A percentile compares a stretch with the other conserved stretches of the same genome.
These are phyloP conservation scores for Dendrocincla tyrannina DNA, from an alignment of 2,797 vertebrate genomes.

Conservation along the genomic window DNA sequence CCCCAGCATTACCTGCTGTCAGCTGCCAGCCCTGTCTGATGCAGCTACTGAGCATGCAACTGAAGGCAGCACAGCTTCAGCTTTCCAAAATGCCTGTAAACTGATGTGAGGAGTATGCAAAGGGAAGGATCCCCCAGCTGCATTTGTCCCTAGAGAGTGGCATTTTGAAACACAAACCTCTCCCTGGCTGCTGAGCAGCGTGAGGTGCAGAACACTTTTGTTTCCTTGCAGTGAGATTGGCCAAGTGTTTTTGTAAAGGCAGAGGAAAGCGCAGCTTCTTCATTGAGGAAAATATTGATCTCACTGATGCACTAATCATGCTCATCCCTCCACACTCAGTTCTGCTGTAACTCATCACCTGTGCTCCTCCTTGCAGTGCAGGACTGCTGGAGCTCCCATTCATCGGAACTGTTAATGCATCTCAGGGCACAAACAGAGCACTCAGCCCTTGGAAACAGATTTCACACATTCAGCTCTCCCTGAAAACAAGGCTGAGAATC, in stretches of 20 bases:
- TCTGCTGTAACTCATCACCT: neutral
- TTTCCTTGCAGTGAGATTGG: neutral
- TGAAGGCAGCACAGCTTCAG: neutral
- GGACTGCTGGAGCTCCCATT: neutral
- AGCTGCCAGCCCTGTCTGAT: neutral
- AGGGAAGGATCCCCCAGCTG: neutral
- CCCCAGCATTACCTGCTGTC: neutral
- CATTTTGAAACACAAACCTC: neutral
- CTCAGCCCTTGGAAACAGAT: neutral
- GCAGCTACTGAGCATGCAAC: neutral
- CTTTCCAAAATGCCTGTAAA: neutral
- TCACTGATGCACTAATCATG: neutral
- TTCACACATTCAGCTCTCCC: neutral
- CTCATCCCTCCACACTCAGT: neutral
- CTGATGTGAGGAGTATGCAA: neutral
- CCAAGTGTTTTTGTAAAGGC: neutral
- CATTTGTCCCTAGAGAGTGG: neutral
- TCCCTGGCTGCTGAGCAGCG: neutral
- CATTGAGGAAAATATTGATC: neutral
- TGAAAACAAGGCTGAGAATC: neutral
- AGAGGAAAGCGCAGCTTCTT: neutral
- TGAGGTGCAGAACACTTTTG: neutral
- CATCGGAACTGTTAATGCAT: slow-evolving; percentile 1
- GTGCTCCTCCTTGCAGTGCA: neutral
- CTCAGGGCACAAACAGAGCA: neutral